A percentile compares a stretch with the other conserved stretches of the same genome.
Conservation (phyloP, 2,113 vertebrate species). For the Phocoena sinus region DNA sequence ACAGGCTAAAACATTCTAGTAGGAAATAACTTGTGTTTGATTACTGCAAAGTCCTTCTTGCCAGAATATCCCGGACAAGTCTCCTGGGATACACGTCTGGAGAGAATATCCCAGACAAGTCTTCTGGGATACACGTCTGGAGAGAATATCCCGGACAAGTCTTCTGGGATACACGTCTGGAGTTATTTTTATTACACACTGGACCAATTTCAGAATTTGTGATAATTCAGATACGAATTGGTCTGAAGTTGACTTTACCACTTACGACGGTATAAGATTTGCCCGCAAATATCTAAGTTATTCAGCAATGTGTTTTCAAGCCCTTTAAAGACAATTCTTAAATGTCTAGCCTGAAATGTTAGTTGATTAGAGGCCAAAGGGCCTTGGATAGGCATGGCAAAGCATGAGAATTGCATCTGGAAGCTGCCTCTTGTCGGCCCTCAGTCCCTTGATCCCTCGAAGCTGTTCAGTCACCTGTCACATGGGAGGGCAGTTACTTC, state of each 20-base stretch:
- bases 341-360: not conserved
- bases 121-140: too few species aligned
- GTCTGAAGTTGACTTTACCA: not conserved
- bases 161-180: not conserved
- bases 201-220: not conserved
- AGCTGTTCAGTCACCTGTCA: not conserved
- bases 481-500: not conserved
- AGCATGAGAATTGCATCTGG: not conserved
- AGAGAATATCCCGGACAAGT: too few species aligned
- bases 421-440: not conserved
- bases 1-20: not conserved
- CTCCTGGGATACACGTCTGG: not conserved
- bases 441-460: rapidly evolving
- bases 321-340: not conserved
- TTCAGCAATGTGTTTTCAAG: not conserved
- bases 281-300: not conserved
- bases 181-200: rapidly evolving
- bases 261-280: not conserved
- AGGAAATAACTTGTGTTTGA: not conserved
- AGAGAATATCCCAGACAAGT: rapidly evolving
- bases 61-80: too few species aligned
- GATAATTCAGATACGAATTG: too few species aligned
- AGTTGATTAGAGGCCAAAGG: not conserved
- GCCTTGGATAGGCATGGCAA: not conserved
- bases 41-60: not conserved